Conservation (phyloP, 2,888 invertebrate species). For the Candidula unifasciata region DNA sequence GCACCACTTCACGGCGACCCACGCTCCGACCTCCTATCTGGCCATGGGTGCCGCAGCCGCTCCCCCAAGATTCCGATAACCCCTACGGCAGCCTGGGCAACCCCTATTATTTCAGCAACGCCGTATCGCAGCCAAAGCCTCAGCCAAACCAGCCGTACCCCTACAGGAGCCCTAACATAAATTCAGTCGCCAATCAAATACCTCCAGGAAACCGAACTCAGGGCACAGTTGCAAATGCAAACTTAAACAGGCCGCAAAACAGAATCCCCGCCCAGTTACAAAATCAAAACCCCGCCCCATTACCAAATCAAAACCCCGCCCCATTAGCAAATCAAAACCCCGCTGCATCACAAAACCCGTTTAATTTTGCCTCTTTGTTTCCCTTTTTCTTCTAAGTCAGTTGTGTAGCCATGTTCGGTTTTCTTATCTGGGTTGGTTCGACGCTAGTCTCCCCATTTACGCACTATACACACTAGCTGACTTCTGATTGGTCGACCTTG, state of each 20-base stretch:
- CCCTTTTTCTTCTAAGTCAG: neutral
- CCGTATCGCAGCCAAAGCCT: neutral
- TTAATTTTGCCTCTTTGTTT: neutral
- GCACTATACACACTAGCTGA: too few species aligned
- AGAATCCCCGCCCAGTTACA: neutral
- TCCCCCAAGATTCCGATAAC: neutral
- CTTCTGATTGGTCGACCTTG: too few species aligned
- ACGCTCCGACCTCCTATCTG: neutral
- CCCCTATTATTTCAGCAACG: neutral
- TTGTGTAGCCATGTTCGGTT: too few species aligned
- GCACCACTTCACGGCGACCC: neutral
- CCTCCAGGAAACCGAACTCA: neutral
- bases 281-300: neutral
- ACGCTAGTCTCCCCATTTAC: too few species aligned
- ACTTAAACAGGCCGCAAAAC: neutral
- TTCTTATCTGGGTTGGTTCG: too few species aligned
- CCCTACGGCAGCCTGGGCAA: neutral
- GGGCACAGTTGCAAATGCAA: neutral
- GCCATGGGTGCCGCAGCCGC: slow-evolving; percentile 3
- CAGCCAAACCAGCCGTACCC: neutral
- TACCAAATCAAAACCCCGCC: neutral
- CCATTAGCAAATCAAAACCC: neutral
- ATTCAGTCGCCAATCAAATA: neutral
- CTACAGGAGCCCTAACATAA: neutral
- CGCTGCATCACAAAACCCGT: neutral